A percentile compares a stretch with the other conserved stretches of the same genome.
phyloP scores from a whole-genome alignment of 37 sponge, comb jelly and placozoan species.

The Chondrosia reniformis region DNA sequence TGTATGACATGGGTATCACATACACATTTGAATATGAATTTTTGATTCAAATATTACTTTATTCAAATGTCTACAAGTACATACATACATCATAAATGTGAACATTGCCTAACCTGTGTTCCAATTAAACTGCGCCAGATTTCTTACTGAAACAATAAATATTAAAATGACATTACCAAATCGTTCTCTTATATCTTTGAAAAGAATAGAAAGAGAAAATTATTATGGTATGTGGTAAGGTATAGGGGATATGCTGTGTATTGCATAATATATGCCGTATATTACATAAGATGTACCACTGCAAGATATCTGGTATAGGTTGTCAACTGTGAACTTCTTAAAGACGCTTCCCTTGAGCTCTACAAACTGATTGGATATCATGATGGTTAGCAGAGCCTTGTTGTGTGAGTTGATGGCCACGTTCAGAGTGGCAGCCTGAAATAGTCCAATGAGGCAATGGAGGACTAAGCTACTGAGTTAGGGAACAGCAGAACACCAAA shows the following conservation, averaged over 20 bases:
- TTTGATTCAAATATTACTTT: not conserved
- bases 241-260: too few species aligned
- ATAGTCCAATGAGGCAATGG: conserved; percentile 61
- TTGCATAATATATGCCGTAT: too few species aligned
- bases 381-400: conserved; percentile 72
- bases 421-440: conserved; percentile 80
- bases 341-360: conserved; percentile 96
- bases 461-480: conserved; percentile 47
- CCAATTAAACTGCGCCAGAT: conserved; percentile 74
- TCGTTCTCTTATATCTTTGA: conserved; percentile 78
- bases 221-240: too few species aligned
- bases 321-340: conserved; percentile 87
- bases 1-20: too few species aligned
- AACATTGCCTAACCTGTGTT: conserved; percentile 33
- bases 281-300: too few species aligned
- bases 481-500: too few species aligned
- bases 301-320: conserved; percentile 92
- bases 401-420: conserved; percentile 97
- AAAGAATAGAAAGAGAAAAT: not conserved
- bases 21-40: too few species aligned
- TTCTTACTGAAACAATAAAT: conserved; percentile 60
- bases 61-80: conserved; percentile 9
- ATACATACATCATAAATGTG: not conserved
- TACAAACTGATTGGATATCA: conserved; percentile 98
- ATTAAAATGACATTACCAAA: conserved; percentile 73